A percentile compares a stretch with the other conserved stretches of the same genome.
Evolutionary conservation across 2,797 vertebrate genomes (phyloP).

Genomic region (Xiphorhynchus erythropygius): DNA sequence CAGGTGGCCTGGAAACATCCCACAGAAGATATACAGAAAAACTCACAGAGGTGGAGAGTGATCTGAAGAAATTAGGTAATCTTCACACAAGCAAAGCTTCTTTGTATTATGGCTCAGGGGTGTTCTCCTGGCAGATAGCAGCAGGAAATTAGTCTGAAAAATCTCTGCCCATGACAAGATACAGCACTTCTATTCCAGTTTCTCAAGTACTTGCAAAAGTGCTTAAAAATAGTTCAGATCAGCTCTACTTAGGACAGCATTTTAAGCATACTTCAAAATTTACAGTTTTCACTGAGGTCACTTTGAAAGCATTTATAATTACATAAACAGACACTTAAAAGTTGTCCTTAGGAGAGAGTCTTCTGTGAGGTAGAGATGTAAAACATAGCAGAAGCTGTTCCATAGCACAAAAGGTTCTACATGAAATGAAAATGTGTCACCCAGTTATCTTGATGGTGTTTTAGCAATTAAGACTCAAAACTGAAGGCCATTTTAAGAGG

Average conservation of each 20-base stretch:
- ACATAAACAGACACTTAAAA: not conserved
- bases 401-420: not conserved
- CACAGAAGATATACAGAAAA: conserved; percentile 87
- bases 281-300: not conserved
- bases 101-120: not conserved
- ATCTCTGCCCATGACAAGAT: not conserved
- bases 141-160: not conserved
- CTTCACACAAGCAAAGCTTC: not conserved
- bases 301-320: not conserved
- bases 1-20: conserved; percentile 87
- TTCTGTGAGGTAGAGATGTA: not conserved
- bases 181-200: not conserved
- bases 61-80: conserved; percentile 92
- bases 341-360: not conserved
- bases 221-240: not conserved
- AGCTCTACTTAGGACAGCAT: not conserved
- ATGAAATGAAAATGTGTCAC: not conserved
- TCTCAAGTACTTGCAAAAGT: not conserved
- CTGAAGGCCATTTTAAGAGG: not conserved
- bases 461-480: not conserved
- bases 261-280: not conserved
- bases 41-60: conserved; percentile 88
- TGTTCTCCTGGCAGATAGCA: not conserved
- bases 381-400: not conserved
- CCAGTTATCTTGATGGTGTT: not conserved